Base-by-base conservation (phyloP, 2,888 invertebrate species). In the Nomada fabriciana region DNA sequence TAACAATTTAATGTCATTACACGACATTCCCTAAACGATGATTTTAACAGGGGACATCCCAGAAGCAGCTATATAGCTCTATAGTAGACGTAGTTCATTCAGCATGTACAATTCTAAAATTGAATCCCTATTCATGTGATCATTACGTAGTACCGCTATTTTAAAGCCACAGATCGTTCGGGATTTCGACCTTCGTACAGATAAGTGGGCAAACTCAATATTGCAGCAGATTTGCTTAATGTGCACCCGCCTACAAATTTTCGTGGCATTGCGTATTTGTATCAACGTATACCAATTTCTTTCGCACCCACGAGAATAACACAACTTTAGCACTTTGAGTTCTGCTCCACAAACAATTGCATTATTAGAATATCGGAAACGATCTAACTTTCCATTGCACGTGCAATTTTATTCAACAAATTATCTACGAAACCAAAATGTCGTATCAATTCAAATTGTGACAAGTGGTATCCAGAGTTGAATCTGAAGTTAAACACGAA, bases 51-150 rank as follows among this genome's bases (percentile, higher is more conserved):
- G 18, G 18, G 50, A 42, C 61, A 36, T 50, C 15, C 43, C 4
- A 59, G 42, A 64, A 36, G 57, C 23, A 0, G 23, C 36, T 5
- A 23, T 15, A 23, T 60, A 25, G 13, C 13, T 53, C 18, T 73
- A 60, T 11, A 15, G 15, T 20, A 72, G 60, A 52, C 20, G n/a
- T 52, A 25, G 77, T 64, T 80, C 76, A 80, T 80, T 80, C 77
- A 76, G 65, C 65, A 52, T 64, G 53, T 25, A 63, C 80, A 77
- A 72, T 77, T 77, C 80, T 77, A 78, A 80, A 80, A 77, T 36
- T 72, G 67, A 71, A 80, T 29, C 69, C 67, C 78, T 77, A 80
- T 78, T 72, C 72, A 80, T 76, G 72, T 78, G 80, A 80, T 67
- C 72, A 43, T 80, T 80, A 65, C 77, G 80, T 72, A 78, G 78